phyloP scores from a whole-genome alignment of 2,888 invertebrate species.

The Minunthozetes semirufus region DNA sequence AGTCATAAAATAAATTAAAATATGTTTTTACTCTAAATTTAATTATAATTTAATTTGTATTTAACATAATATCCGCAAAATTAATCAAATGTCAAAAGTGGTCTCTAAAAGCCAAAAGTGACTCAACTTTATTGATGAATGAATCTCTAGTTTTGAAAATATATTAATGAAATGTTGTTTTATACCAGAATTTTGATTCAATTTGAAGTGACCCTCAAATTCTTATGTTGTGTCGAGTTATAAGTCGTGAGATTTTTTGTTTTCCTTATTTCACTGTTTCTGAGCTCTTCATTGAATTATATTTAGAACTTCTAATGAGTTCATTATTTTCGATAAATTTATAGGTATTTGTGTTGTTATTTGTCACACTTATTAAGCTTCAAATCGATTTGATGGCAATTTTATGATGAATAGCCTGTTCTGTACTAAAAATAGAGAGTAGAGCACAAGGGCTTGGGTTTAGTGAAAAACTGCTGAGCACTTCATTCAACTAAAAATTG shows the following conservation, averaged over 20 bases:
- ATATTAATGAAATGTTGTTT: not conserved
- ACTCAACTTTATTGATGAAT: no score
- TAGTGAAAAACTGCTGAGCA: conserved; percentile 17
- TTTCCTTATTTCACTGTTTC: not conserved
- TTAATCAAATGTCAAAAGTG: no score
- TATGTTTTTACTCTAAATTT: no score
- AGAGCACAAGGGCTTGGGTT: conserved; percentile 18
- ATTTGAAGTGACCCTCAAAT: not conserved
- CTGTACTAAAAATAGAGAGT: conserved; percentile 27
- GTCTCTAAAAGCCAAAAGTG: no score
- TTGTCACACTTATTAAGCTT: conserved; percentile 26
- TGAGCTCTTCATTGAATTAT: not conserved
- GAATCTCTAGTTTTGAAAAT: no score
- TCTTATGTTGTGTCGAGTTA: not conserved
- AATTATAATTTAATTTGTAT: no score
- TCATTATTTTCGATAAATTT: conserved; percentile 14
- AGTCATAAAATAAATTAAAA: no score
- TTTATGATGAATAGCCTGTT: conserved; percentile 27
- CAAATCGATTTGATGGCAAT: conserved; percentile 27
- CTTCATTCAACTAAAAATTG: conserved; percentile 22
- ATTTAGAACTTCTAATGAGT: conserved; percentile 27
- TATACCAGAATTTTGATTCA: not conserved
- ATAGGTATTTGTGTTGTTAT: not conserved
- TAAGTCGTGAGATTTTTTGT: not conserved
- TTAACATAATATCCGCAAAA: no score